Evolutionary conservation across 2,113 vertebrate species (phyloP), one percentile per base, ranked within the genome.

Genomic region (Chlorodrepanis virens): DNA sequence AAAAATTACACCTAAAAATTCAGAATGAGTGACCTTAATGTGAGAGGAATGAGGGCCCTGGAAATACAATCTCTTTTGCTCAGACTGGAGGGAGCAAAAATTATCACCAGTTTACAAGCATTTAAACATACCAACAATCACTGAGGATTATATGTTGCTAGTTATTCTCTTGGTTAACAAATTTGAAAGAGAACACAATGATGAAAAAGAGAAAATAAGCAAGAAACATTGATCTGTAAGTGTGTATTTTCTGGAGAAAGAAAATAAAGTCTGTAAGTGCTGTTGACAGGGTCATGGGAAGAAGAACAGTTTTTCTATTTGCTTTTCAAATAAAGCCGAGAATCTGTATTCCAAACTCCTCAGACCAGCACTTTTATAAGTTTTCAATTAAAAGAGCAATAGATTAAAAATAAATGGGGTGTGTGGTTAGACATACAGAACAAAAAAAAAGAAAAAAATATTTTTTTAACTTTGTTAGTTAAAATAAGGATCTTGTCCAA

Each of bases 361-460:
- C 64, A 95, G 9, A 45, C 2, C 4, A 69, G 11, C 19, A 76
- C 3, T 72, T 86, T 40, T 39, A 47, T 56, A 92, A 44, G 1
- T 14, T 76, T 69, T 74, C 18, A 42, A 12, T 61, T 87, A 80
- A 16, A n/a, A 83, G 16, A 87, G 16, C 4, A 63, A 61, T 28
- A 12, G 5, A 44, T 52, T 64, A 76, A 76, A 92, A 87, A 59
- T 39, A 68, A 79, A 45, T 9, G 3, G 3, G 2, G 11, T 11
- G 4, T 11, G 6, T 13, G 4, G 19, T 9, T 10, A 28, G 4
- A 23, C 1, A 47, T 11, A 13, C 8, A 23, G 25, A 71, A 11
- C 22, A 11, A 23, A 23, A 49, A 39, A 20, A 52, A 11, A 22
- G 5, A 15, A 8, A 31, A 35, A 4, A 19, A 53, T 19, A 18